Evolutionary conservation across 2,113 vertebrate species (phyloP).

Genomic region (Daubentonia madagascariensis): DNA sequence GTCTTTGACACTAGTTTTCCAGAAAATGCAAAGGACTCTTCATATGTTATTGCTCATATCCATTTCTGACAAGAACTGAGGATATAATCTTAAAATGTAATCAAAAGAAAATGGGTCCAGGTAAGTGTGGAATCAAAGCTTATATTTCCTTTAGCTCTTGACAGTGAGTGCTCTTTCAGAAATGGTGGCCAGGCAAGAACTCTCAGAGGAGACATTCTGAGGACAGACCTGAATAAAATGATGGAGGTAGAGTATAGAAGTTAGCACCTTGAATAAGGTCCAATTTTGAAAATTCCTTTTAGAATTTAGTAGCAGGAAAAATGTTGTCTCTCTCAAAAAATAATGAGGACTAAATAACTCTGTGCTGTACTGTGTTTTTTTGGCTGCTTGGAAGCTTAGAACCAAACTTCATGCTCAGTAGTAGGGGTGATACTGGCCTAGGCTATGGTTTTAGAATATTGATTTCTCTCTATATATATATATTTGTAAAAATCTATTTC

Average conservation of each 20-base stretch:
- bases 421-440: too few species aligned
- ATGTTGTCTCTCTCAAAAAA: not conserved
- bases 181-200: rapidly evolving
- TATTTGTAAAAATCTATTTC: not conserved
- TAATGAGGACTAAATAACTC: not conserved
- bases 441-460: not conserved
- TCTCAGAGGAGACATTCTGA: not conserved
- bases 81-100: not conserved
- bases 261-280: not conserved
- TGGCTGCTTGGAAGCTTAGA: not conserved
- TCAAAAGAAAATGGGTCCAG: not conserved
- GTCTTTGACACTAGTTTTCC: not conserved
- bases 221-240: not conserved
- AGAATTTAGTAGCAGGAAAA: not conserved
- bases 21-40: not conserved
- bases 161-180: too few species aligned
- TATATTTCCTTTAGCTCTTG: not conserved
- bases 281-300: not conserved
- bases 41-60: not conserved
- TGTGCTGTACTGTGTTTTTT: not conserved
- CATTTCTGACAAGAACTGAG: not conserved
- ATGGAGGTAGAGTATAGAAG: not conserved
- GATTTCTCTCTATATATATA: not conserved
- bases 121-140: not conserved
- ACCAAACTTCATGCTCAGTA: not conserved